These are phyloP conservation scores for Pseudolycoriella hygida DNA, from an alignment of 2,888 invertebrate genomes.

Conservation along the genomic window DNA sequence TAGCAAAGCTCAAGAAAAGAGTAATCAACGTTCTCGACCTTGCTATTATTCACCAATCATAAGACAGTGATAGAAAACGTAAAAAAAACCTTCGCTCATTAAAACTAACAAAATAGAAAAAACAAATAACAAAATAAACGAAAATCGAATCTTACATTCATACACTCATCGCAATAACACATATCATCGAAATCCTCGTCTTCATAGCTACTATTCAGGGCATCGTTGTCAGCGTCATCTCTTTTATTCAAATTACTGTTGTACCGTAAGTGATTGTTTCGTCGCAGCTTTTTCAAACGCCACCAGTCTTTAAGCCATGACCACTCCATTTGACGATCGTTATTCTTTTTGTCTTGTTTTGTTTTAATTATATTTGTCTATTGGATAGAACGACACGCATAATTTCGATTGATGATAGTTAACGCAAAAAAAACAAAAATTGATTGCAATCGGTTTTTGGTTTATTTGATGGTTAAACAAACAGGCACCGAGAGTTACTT, in stretches of 20 bases:
- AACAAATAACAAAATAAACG: background rate
- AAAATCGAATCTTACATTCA: slow-evolving; percentile 21
- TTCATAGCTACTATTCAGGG: slow-evolving; percentile 10
- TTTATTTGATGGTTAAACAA: too few species aligned
- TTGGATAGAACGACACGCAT: too few species aligned
- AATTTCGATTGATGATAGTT: too few species aligned
- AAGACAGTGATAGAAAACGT: too few species aligned
- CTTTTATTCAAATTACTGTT: too few species aligned
- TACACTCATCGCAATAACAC: slow-evolving; percentile 62
- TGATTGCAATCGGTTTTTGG: too few species aligned
- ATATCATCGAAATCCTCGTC: slow-evolving; percentile 37
- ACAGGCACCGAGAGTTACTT: too few species aligned
- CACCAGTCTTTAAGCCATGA: slow-evolving; percentile 68
- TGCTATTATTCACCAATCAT: too few species aligned
- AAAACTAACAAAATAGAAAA: background rate
- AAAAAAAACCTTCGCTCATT: too few species aligned
- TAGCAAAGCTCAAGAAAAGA: too few species aligned
- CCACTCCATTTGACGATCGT: slow-evolving; percentile 48
- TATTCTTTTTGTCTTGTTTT: background rate
- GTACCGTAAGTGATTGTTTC: slow-evolving; percentile 3
- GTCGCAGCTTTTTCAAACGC: slow-evolving; percentile 37
- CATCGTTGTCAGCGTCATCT: slow-evolving; percentile 9
- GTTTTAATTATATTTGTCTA: background rate
- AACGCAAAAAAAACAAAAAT: too few species aligned
- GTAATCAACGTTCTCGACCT: too few species aligned